phyloP scores from a whole-genome alignment of 2,113 vertebrate genomes.

The Colaptes auratus region DNA sequence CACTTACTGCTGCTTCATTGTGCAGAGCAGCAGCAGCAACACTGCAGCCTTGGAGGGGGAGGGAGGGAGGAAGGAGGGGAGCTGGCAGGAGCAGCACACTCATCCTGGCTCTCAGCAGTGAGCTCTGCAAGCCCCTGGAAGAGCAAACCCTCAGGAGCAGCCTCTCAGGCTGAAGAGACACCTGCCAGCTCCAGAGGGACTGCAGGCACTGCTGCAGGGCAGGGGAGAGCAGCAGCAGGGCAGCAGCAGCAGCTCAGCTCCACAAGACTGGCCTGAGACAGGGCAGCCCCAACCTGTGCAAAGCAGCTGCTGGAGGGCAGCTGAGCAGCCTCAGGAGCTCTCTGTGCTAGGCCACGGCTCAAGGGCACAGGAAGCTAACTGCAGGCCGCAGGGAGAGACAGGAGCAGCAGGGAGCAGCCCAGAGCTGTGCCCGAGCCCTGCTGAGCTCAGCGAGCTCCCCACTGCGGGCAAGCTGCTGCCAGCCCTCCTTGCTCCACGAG shows the following conservation, averaged over 20 bases:
- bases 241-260: neutral
- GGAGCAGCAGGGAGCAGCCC: neutral
- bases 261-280: neutral
- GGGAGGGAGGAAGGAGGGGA: neutral
- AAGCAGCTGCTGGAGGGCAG: neutral
- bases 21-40: neutral
- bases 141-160: neutral
- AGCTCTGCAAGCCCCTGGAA: neutral
- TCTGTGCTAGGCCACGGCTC: neutral
- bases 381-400: neutral
- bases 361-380: neutral
- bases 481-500: neutral
- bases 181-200: neutral
- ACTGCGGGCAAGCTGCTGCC: neutral
- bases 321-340: neutral
- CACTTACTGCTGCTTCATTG: neutral
- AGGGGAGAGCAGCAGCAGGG: neutral
- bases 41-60: neutral
- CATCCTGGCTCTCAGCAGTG: neutral
- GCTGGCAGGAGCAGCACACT: neutral
- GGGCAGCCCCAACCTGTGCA: rapidly evolving
- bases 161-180: neutral
- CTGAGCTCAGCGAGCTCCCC: neutral
- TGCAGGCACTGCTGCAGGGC: neutral
- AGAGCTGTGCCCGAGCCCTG: neutral